Conservation (phyloP, 64 coral and sea anemone genomes). For the Anthopleura sola region DNA sequence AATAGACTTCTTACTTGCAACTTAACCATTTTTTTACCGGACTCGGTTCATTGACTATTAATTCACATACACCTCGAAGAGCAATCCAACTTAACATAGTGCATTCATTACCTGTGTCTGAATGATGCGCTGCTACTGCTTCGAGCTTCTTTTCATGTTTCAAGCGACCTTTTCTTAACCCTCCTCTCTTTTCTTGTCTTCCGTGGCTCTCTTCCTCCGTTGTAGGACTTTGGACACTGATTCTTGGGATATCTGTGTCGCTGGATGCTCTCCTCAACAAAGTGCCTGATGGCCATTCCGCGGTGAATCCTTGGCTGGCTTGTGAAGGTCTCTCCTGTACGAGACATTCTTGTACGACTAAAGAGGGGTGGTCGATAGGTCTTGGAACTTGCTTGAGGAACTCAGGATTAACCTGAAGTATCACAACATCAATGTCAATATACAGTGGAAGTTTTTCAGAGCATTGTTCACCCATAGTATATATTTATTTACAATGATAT, state of each 20-base stretch:
- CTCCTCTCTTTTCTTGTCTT: not conserved
- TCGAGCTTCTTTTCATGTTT: not conserved
- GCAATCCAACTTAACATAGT: not conserved
- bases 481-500: no score
- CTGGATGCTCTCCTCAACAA: not conserved
- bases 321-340: not conserved
- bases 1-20: no score
- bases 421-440: not conserved
- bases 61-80: no score
- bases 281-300: not conserved
- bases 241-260: constrained; percentile 49
- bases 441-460: not conserved
- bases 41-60: no score
- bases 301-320: not conserved
- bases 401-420: constrained; percentile 18
- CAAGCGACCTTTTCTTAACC: not conserved
- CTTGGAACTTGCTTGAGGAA: not conserved
- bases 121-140: not conserved
- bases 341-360: not conserved
- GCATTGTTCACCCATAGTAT: no score
- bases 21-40: no score
- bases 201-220: constrained; percentile 63
- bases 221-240: constrained; percentile 80
- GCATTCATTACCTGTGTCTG: constrained; percentile 4
- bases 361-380: not conserved